Percentiles rank a stretch among this genome's conserved stretches.
phyloP scores from a whole-genome alignment of 2,888 invertebrate species.

The Campoletis raptor region DNA sequence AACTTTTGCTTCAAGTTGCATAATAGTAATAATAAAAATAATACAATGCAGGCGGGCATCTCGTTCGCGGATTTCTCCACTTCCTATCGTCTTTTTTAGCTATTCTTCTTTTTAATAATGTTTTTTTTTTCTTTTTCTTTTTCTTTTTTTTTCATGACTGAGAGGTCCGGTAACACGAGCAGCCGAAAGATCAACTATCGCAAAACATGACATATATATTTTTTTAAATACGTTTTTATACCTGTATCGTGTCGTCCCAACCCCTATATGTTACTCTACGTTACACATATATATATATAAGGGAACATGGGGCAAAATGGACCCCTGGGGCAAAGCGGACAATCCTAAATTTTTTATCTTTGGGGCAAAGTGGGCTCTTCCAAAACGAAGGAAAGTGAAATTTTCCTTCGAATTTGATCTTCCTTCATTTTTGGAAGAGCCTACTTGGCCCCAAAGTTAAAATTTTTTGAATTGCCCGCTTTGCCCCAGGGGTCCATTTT shows the following conservation, averaged over 20 bases:
- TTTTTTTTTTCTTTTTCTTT: slow-evolving; percentile 10
- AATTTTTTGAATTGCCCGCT: no score
- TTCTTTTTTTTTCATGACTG: not conserved
- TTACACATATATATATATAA: slow-evolving; percentile 33
- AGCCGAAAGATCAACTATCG: slow-evolving; percentile 58
- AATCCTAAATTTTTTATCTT: no score
- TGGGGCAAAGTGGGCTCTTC: no score
- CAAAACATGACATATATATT: slow-evolving; percentile 27
- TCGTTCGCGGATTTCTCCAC: slow-evolving; percentile 31
- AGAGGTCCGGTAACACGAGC: slow-evolving; percentile 23
- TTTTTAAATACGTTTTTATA: slow-evolving; percentile 11
- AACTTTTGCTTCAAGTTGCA: slow-evolving; percentile 77
- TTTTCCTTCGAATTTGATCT: no score
- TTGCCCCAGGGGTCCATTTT: no score
- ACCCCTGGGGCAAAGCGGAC: no score
- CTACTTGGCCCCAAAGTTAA: no score
- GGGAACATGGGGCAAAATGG: no score
- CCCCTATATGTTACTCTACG: slow-evolving; percentile 23
- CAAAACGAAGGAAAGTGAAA: no score
- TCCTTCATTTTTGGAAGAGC: no score
- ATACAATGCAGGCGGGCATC: slow-evolving; percentile 11
- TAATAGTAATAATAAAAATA: slow-evolving; percentile 60
- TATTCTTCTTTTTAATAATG: slow-evolving; percentile 12
- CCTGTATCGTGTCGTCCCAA: slow-evolving; percentile 22
- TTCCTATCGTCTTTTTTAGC: slow-evolving; percentile 36